Conservation (phyloP, 2,797 vertebrate genomes). For the Sebastes oblongus region DNA sequence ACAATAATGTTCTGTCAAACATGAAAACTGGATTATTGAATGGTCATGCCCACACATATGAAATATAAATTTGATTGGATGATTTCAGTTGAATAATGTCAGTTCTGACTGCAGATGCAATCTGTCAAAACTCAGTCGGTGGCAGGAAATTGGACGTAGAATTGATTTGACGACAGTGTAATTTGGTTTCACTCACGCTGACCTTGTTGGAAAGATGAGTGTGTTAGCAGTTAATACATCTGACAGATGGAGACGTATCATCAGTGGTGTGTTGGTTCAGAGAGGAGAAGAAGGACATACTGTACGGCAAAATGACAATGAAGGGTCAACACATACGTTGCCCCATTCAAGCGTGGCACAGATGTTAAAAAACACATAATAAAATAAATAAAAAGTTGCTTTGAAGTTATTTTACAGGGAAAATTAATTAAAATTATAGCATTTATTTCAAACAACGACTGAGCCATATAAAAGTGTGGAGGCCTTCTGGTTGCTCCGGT, state of each 20-base stretch:
- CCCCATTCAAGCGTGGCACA: too few species aligned
- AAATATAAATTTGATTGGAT: not conserved
- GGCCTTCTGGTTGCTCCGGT: too few species aligned
- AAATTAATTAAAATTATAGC: too few species aligned
- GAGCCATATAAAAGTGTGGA: too few species aligned
- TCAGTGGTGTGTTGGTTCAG: not conserved
- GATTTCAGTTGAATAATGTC: not conserved
- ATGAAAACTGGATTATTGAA: not conserved
- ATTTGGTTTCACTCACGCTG: not conserved
- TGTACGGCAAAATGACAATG: not conserved
- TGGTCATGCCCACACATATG: not conserved
- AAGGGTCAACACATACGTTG: not conserved
- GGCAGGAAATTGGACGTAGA: not conserved
- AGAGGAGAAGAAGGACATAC: not conserved
- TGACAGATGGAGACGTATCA: not conserved
- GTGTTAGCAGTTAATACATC: not conserved
- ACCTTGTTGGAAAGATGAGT: not conserved
- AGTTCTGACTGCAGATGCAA: not conserved
- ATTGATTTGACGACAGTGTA: constrained; percentile 17
- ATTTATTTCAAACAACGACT: too few species aligned
- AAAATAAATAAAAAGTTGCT: too few species aligned
- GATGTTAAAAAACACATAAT: too few species aligned
- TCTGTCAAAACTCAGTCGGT: not conserved
- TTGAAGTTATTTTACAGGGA: too few species aligned
- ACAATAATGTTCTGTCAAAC: not conserved